Conservation (phyloP, 2,113 vertebrate genomes). For the Anhinga rufa region DNA sequence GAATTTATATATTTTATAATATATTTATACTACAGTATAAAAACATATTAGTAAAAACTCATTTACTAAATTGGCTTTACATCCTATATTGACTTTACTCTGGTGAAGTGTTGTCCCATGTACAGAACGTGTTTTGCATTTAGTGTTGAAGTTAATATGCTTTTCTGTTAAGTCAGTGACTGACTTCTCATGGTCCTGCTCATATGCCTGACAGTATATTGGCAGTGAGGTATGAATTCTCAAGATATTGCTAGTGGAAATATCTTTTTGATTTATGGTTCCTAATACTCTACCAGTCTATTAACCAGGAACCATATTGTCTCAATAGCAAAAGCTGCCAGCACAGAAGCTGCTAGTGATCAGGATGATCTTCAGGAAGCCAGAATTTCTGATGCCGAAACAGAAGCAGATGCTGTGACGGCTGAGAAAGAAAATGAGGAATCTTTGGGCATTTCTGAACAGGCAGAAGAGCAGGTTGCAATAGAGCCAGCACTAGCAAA, state of each 20-base stretch:
- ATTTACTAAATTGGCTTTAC: background rate
- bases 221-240: background rate
- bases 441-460: conserved; percentile 52
- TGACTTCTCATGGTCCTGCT: background rate
- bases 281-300: background rate
- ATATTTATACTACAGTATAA: no score
- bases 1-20: no score
- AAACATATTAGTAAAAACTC: no score
- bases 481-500: conserved; percentile 50
- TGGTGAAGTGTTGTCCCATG: background rate
- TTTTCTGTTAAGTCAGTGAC: background rate
- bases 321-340: conserved; percentile 58
- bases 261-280: background rate
- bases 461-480: conserved; percentile 17
- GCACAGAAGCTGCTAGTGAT: background rate
- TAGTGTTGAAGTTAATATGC: background rate
- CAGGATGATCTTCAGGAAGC: conserved; percentile 21
- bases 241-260: background rate
- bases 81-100: background rate
- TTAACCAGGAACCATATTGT: background rate
- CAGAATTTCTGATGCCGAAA: conserved; percentile 62
- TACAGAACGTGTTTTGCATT: background rate
- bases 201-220: background rate
- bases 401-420: conserved; percentile 48
- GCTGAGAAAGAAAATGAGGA: conserved; percentile 84